phyloP scores from a whole-genome alignment of 2,888 invertebrate genomes.

The Dynastes tityus region DNA sequence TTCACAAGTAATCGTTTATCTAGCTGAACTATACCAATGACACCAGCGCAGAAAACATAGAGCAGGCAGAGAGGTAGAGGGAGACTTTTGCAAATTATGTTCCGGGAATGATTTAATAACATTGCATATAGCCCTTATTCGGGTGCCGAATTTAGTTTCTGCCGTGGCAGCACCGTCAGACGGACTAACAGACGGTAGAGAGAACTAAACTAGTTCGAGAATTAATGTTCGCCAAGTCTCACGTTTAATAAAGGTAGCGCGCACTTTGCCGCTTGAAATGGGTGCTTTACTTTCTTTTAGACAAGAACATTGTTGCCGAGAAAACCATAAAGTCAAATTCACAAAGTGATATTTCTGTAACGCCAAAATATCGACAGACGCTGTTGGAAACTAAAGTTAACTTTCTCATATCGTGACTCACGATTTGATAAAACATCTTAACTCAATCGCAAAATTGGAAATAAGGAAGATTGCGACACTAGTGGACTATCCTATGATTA shows the following conservation, averaged over 20 bases:
- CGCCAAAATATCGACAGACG: no score
- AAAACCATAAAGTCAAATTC: slow-evolving; percentile 3
- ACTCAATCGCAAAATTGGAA: no score
- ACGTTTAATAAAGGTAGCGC: slow-evolving; percentile 28
- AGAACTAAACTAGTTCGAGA: slow-evolving; percentile 22
- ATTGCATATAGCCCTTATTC: slow-evolving; percentile 31
- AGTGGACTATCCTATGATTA: no score
- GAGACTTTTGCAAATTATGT: slow-evolving; percentile 37
- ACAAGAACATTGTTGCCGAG: background rate
- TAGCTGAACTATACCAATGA: slow-evolving; percentile 15
- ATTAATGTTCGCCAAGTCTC: slow-evolving; percentile 25
- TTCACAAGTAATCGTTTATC: slow-evolving; percentile 34
- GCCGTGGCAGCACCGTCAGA: slow-evolving; percentile 38
- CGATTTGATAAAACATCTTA: no score
- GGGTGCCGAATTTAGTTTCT: slow-evolving; percentile 41
- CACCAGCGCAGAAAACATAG: slow-evolving; percentile 1
- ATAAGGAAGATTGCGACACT: no score
- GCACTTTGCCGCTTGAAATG: slow-evolving; percentile 5
- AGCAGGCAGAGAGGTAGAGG: background rate
- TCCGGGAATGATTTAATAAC: slow-evolving; percentile 43
- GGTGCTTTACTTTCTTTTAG: background rate
- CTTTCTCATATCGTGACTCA: no score
- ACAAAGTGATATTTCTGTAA: background rate
- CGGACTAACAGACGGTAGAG: slow-evolving; percentile 24
- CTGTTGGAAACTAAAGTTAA: no score